Evolutionary conservation across 2,113 vertebrate species (phyloP).

Genomic region (Lepisosteus oculatus): DNA sequence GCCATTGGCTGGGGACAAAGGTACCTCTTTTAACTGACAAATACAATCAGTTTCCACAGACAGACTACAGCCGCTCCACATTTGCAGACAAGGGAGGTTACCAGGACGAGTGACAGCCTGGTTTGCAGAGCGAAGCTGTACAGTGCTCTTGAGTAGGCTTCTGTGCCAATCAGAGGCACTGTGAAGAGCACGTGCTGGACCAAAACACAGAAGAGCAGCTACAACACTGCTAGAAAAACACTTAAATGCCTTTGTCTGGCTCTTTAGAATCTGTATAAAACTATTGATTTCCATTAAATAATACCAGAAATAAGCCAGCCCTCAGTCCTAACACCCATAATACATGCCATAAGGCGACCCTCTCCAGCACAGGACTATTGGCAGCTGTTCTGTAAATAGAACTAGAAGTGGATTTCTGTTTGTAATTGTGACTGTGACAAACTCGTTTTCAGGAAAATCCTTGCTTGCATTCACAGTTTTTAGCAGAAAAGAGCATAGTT

Average conservation of each 20-base stretch:
- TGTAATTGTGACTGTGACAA: too few species aligned
- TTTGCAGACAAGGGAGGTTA: constrained; percentile 7
- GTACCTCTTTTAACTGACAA: constrained; percentile 50
- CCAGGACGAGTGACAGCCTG: background rate
- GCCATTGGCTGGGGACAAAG: constrained; percentile 56
- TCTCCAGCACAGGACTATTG: too few species aligned
- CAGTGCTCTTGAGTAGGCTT: background rate
- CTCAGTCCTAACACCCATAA: too few species aligned
- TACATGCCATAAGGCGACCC: too few species aligned
- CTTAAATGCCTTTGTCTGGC: background rate
- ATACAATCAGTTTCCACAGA: constrained; percentile 30
- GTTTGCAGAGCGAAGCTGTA: background rate
- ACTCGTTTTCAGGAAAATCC: too few species aligned
- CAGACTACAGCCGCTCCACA: constrained; percentile 22
- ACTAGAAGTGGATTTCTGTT: too few species aligned
- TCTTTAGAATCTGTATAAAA: background rate
- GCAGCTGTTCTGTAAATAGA: too few species aligned
- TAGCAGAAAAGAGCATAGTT: too few species aligned
- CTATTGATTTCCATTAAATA: background rate
- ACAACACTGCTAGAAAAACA: too few species aligned
- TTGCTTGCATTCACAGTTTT: too few species aligned
- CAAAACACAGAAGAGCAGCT: too few species aligned
- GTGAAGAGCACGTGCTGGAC: background rate
- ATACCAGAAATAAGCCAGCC: background rate
- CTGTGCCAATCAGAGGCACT: background rate